Evolutionary conservation across 2,888 invertebrate species (phyloP), one percentile per base, ranked within the genome.

Genomic region (Xestia rhomboidea): DNA sequence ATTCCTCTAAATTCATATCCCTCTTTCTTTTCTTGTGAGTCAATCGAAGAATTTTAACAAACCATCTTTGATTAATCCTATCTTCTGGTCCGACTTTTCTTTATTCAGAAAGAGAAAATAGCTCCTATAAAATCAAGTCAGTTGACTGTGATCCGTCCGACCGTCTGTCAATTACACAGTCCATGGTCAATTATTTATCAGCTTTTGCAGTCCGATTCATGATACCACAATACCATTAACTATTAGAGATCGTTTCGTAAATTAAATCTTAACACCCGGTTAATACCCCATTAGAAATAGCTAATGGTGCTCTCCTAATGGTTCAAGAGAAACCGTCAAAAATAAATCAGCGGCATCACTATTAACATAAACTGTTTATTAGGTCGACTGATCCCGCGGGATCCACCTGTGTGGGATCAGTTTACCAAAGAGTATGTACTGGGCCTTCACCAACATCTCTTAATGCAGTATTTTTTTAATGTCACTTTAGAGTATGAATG

Each of bases 321-420:
- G n/a, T 69, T 1, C 54, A 34, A 49, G 69, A 63, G 62, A 76
- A 70, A 44, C 57, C 27, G 57, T 60, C n/a, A 24, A 54, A 73
- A 71, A 80, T 83, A 84, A 84, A 80, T 84, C 68, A 84, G n/a
- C 41, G 51, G 11, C 24, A 34, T 34, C 15, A 34, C 69, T 71
- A 83, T 84, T 84, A 80, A 80, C 64, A 69, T 44, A 30, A 72
- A 68, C 38, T 69, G 44, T 67, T 84, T 54, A n/a, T n/a, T n/a
- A n/a, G n/a, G n/a, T n/a, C n/a, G n/a, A n/a, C n/a, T n/a, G n/a
- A n/a, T n/a, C n/a, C n/a, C n/a, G n/a, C n/a, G n/a, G n/a, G n/a
- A n/a, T n/a, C n/a, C n/a, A n/a, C n/a, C n/a, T n/a, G n/a, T n/a
- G n/a, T n/a, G n/a, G n/a, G n/a, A n/a, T n/a, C n/a, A n/a, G n/a